Evolutionary conservation across 2,113 vertebrate species (phyloP).

Genomic region (Helogale parvula): DNA sequence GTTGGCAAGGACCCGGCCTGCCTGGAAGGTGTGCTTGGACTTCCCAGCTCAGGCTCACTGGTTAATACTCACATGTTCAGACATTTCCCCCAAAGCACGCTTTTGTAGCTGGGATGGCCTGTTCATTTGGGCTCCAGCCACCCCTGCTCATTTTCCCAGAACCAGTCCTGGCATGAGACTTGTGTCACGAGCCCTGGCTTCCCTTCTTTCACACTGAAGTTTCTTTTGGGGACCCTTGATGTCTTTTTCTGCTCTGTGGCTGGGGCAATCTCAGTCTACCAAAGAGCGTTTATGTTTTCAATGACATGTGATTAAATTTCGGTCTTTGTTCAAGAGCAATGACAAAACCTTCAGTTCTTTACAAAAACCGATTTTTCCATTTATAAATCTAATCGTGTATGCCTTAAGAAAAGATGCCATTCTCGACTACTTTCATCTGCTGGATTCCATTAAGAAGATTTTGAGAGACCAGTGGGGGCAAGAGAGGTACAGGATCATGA

Average conservation of each 20-base stretch:
- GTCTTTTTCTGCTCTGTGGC: background rate
- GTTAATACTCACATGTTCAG: background rate
- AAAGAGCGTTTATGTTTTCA: background rate
- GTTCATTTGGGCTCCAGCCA: background rate
- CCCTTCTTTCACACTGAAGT: accelerated
- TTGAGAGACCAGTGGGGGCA: background rate
- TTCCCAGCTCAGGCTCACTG: background rate
- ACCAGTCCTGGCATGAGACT: background rate
- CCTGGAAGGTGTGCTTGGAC: background rate
- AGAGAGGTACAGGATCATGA: background rate
- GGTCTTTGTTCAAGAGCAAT: background rate
- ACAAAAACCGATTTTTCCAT: background rate
- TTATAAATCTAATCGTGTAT: background rate
- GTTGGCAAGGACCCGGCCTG: background rate
- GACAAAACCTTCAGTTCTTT: background rate
- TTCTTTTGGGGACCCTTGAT: background rate
- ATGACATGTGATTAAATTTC: background rate
- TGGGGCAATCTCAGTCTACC: background rate
- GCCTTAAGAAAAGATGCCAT: background rate
- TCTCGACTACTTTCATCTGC: background rate
- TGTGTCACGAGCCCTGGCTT: background rate
- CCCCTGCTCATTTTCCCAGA: background rate
- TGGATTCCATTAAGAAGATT: background rate
- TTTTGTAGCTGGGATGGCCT: background rate
- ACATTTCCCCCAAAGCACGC: background rate